Evolutionary conservation across 2,888 invertebrate genomes (phyloP).

Genomic region (Erebia aethiops): DNA sequence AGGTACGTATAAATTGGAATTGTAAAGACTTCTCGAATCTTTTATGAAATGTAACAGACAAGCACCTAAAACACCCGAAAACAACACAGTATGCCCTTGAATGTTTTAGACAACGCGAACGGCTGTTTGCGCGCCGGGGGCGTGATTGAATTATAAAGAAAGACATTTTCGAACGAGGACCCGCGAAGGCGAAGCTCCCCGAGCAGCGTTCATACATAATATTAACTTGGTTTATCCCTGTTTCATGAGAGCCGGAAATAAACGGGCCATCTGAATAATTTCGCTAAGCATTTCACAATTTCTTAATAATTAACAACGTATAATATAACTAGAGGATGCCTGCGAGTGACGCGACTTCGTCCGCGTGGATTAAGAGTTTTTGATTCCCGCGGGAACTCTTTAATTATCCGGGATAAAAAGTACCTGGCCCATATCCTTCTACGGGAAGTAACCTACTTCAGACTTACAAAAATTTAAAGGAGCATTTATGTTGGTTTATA

Average conservation of each 20-base stretch:
- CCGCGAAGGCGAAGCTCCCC: constrained; percentile 25
- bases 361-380: no score
- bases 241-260: constrained; percentile 29
- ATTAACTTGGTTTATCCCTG: constrained; percentile 60
- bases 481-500: no score
- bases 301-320: no score
- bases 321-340: no score
- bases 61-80: constrained; percentile 1
- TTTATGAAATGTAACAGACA: not conserved
- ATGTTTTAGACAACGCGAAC: constrained; percentile 70
- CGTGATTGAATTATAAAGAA: constrained; percentile 78
- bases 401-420: no score
- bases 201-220: constrained; percentile 66
- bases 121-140: constrained; percentile 69
- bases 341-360: no score
- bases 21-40: not conserved
- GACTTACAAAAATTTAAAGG: no score
- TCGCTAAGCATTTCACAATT: constrained; percentile 17
- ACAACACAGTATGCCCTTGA: constrained; percentile 50
- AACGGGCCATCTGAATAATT: constrained; percentile 31
- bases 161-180: constrained; percentile 55
- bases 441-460: no score
- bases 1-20: not conserved
- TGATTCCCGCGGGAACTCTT: no score
- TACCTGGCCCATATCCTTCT: no score